Base-by-base conservation (phyloP, 23 tunicate species). In the Botrylloides violaceus region DNA sequence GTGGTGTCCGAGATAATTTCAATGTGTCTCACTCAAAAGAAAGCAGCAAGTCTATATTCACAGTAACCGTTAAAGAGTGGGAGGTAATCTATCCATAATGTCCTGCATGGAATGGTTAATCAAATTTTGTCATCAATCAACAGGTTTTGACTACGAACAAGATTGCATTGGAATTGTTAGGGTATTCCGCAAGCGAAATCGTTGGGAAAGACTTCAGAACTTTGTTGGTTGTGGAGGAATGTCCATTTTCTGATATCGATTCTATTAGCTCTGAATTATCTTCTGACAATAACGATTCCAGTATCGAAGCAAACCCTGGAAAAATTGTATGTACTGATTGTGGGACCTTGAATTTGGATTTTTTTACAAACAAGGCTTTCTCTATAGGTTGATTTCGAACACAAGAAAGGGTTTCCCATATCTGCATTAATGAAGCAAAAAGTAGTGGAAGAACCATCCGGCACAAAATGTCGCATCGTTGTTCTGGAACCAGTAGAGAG, bases 391-490 rank as follows among this genome's bases (percentile, higher is more conserved):
- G 93, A 85, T 53, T 76, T 71, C 24, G 65, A 71, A 28, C 55
- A 73, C 9, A 74, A 60, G 48, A 36, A 58, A 58, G 84, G 81
- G 28, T 22, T 72, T 18, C 65, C 25, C 2, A n/a, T 85, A 27
- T 65, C 93, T 2, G 93, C 79, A 35, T 85, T 84, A 1, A 66
- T 85, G 61, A 78, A 84, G 93, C 56, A 56, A 34, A 72, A 60
- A 58, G 73, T 64, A 59, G 47, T 64, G 31, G 79, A 85, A 55
- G 70, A 63, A 20, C 12, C 70, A 3, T 39, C 57, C 26, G 79
- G 77, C 36, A 49, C 61, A 5, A 74, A 66, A 3, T 24, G 79
- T 34, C 68, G 77, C 58, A 47, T 87, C 32, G 79, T 80, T 23
- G 70, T 79, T 32, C 7, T 87, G 30, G 73, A 87, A 64, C 71